phyloP scores from a whole-genome alignment of 2,888 invertebrate genomes.

The Brassicogethes aeneus region DNA sequence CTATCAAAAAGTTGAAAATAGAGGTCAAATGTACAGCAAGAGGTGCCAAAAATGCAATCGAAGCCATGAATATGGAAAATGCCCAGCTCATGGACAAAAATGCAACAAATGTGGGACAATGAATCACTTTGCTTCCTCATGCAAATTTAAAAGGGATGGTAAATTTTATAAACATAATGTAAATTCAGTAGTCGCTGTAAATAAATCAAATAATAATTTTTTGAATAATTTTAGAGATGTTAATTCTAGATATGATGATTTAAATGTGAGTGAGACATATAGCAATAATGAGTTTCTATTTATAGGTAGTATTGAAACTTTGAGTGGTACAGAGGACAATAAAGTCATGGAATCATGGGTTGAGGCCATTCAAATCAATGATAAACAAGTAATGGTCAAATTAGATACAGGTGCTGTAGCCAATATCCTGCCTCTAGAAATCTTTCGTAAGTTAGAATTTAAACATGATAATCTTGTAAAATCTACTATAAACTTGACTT shows the following conservation, averaged over 20 bases:
- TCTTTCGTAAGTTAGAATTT: too few species aligned
- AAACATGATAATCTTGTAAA: too few species aligned
- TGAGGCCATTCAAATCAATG: constrained; percentile 1
- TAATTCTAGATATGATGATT: too few species aligned
- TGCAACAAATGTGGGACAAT: constrained; percentile 10
- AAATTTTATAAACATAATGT: too few species aligned
- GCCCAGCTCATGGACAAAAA: constrained; percentile 12
- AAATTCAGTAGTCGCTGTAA: too few species aligned
- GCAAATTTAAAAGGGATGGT: not conserved
- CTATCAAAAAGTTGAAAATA: too few species aligned
- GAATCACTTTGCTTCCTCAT: constrained; percentile 14
- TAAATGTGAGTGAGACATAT: not conserved
- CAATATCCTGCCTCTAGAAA: constrained; percentile 12
- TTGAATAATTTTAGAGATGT: not conserved
- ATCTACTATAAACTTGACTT: too few species aligned
- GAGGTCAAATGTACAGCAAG: not conserved
- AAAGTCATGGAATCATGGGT: constrained; percentile 7
- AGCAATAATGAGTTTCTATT: constrained; percentile 3
- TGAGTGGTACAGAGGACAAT: too few species aligned
- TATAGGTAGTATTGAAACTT: constrained; percentile 1
- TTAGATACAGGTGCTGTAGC: constrained; percentile 11
- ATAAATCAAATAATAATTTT: too few species aligned
- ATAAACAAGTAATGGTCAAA: constrained; percentile 5
- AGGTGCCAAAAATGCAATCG: constrained; percentile 1
- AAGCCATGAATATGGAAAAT: constrained; percentile 6